phyloP scores from a whole-genome alignment of 2,888 invertebrate genomes.

The Scaptomyza caliginosa region DNA sequence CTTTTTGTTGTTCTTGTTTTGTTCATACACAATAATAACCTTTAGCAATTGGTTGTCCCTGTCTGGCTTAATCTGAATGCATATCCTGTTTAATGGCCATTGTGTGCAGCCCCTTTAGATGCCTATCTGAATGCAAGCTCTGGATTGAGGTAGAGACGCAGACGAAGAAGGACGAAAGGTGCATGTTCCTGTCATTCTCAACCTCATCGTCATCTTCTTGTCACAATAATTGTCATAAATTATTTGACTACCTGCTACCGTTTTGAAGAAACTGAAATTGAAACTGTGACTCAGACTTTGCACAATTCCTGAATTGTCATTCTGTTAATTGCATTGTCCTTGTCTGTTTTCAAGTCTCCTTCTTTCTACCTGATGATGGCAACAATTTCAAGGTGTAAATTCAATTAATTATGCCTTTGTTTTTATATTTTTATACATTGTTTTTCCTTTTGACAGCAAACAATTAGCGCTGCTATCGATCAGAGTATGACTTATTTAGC shows the following conservation, averaged over 20 bases:
- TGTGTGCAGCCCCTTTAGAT: slow-evolving; percentile 46
- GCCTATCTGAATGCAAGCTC: slow-evolving; percentile 21
- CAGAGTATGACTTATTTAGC: slow-evolving; percentile 21
- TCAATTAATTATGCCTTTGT: slow-evolving; percentile 46
- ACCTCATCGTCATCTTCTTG: slow-evolving; percentile 37
- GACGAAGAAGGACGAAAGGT: not conserved
- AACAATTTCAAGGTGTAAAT: slow-evolving; percentile 55
- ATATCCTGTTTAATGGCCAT: slow-evolving; percentile 58
- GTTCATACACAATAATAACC: not conserved
- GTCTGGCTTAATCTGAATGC: slow-evolving; percentile 51
- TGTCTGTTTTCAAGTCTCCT: slow-evolving; percentile 15
- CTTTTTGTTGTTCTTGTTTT: slow-evolving; percentile 30
- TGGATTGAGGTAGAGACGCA: not conserved
- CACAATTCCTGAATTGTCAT: slow-evolving; percentile 1
- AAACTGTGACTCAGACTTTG: slow-evolving; percentile 9
- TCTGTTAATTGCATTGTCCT: slow-evolving; percentile 45
- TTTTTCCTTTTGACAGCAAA: slow-evolving; percentile 4
- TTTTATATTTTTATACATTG: not conserved
- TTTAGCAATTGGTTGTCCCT: slow-evolving; percentile 40
- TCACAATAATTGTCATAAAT: slow-evolving; percentile 76
- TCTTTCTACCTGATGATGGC: slow-evolving; percentile 29
- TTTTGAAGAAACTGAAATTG: slow-evolving; percentile 10
- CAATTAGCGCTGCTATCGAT: slow-evolving; percentile 29
- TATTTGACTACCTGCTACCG: slow-evolving; percentile 69
- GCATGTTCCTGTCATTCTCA: slow-evolving; percentile 23